These are phyloP conservation scores for Oscheius sp. DNA, from an alignment of 2,888 invertebrate species.

Conservation along the genomic window DNA sequence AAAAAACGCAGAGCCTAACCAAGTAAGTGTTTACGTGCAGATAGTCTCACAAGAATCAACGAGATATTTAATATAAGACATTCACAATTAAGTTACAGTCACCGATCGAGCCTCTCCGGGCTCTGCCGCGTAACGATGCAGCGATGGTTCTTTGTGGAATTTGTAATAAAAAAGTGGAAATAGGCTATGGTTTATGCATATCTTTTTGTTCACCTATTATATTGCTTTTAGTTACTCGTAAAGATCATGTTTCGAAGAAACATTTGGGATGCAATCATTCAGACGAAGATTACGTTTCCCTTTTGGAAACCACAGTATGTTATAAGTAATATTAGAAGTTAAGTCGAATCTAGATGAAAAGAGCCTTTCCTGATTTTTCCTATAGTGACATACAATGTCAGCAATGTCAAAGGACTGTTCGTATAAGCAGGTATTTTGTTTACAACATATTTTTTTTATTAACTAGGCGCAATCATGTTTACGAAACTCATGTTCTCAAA, in stretches of 20 bases:
- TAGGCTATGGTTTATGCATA: slow-evolving; percentile 3
- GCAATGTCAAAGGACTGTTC: background rate
- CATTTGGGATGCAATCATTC: slow-evolving; percentile 24
- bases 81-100: background rate
- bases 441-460: background rate
- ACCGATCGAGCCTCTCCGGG: background rate
- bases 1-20: too few relatives aligned
- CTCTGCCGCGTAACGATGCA: background rate
- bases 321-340: background rate
- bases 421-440: background rate
- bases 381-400: slow-evolving; percentile 29
- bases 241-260: slow-evolving; percentile 22
- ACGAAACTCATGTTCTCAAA: background rate
- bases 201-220: background rate
- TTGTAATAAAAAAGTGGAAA: slow-evolving; percentile 5
- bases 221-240: slow-evolving; percentile 7
- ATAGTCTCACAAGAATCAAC: background rate
- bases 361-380: background rate
- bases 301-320: slow-evolving; percentile 13
- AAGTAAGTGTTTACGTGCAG: too few relatives aligned
- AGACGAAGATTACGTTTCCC: slow-evolving; percentile 14
- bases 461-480: slow-evolving; percentile 2
- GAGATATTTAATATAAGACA: background rate
- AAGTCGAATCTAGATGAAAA: slow-evolving; percentile 6
- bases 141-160: slow-evolving; percentile 1